Percentiles rank a stretch among this genome's conserved stretches.
These are phyloP conservation scores for Isichthys henryi DNA, from an alignment of 2,113 vertebrate species.

Conservation along the genomic window DNA sequence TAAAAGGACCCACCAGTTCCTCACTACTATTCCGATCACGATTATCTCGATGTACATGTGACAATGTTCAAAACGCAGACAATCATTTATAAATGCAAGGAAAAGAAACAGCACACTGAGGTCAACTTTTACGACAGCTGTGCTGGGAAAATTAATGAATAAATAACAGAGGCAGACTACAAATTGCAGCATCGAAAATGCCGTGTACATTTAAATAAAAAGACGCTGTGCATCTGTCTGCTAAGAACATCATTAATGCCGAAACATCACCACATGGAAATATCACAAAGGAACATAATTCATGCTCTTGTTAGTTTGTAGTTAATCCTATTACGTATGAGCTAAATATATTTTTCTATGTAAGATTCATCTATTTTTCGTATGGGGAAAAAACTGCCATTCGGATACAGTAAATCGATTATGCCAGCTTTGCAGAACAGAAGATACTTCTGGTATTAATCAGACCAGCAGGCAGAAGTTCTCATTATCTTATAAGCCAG, in stretches of 20 bases:
- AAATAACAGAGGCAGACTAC: not conserved
- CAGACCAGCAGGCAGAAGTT: not conserved
- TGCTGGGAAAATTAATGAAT: not conserved
- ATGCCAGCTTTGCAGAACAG: not conserved
- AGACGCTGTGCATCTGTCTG: not conserved
- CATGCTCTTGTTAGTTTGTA: not conserved
- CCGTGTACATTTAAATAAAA: not conserved
- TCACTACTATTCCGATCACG: not conserved
- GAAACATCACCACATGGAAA: not conserved
- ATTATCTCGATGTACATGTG: not conserved
- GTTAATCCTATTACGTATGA: not conserved
- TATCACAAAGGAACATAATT: not conserved
- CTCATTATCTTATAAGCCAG: not conserved
- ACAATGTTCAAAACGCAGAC: not conserved
- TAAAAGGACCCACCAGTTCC: not conserved
- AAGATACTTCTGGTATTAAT: not conserved
- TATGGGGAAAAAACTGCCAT: not conserved
- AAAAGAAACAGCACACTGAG: not conserved
- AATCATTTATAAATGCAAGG: not conserved
- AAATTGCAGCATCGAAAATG: not conserved
- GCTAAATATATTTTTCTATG: not conserved
- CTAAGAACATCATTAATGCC: not conserved
- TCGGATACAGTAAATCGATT: not conserved
- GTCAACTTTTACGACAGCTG: not conserved
- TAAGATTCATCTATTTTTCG: slow-evolving; percentile 1